Conservation (phyloP, 2,888 invertebrate genomes). For the Fragum whitleyi region DNA sequence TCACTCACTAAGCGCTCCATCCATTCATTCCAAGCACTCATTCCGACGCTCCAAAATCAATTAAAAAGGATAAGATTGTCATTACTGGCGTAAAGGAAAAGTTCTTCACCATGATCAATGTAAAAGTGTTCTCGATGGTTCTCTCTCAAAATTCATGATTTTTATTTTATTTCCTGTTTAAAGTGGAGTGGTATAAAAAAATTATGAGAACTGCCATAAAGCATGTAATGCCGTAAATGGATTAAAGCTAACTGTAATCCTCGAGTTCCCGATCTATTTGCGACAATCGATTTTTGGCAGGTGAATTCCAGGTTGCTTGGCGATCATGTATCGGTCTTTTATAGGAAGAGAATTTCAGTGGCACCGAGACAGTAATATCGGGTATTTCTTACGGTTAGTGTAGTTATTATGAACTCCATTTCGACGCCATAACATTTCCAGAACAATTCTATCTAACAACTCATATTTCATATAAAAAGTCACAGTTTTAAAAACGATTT, state of each 20-base stretch:
- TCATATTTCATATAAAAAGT: no score
- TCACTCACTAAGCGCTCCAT: no score
- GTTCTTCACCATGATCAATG: no score
- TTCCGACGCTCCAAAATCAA: no score
- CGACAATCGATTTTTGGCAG: slow-evolving; percentile 18
- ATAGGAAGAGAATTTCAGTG: slow-evolving; percentile 3
- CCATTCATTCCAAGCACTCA: no score
- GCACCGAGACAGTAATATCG: neutral
- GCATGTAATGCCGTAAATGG: neutral
- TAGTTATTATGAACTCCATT: neutral
- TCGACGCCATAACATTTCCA: neutral
- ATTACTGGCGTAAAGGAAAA: no score
- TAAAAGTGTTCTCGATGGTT: no score
- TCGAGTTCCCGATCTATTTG: neutral
- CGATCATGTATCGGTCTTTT: slow-evolving; percentile 17
- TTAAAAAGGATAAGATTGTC: no score
- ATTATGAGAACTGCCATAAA: neutral
- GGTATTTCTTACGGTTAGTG: slow-evolving; percentile 18
- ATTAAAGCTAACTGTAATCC: slow-evolving; percentile 10
- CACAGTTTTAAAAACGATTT: no score
- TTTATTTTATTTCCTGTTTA: no score
- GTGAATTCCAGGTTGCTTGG: slow-evolving; percentile 23
- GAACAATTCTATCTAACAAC: neutral
- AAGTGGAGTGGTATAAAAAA: no score
- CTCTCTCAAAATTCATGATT: no score